Evolutionary conservation across 2,888 invertebrate species (phyloP), one percentile per base, ranked within the genome.

Genomic region (Podotricha telesiphe): DNA sequence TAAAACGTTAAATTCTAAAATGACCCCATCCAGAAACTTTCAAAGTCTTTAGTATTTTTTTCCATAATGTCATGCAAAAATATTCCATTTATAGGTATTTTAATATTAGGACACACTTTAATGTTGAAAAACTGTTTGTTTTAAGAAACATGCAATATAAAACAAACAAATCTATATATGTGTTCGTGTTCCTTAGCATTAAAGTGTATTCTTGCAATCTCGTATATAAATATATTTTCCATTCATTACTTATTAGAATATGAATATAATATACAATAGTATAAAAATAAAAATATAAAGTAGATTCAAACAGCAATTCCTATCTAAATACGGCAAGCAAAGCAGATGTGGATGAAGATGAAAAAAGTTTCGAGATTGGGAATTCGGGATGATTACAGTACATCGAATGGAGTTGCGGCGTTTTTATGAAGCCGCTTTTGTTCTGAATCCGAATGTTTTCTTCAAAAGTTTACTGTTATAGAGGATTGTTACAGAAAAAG

Each of bases 331-430:
- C 80, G 79, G 76, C 80, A 80, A 84, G 76, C 82, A 82, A 83
- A 89, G 86, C 91, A 91, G 92, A 91, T 91, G 91, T 86, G 88
- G 85, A 89, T 87, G 87, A 84, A 91, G 86, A 91, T 91, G 92
- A 92, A 92, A 92, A 92, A 92, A 91, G 88, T 92, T 91, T 85
- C 78, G 78, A 82, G 86, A 89, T 89, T 87, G 86, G 84, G 81
- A 88, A 87, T 87, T 84, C 85, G 78, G 86, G 87, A 92, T 91
- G 89, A 91, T 92, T 91, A 91, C 90, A 85, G 88, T 89, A 89
- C 89, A 86, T 79, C 82, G 85, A 91, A 91, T 90, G 86, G 85
- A 89, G 89, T 88, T 82, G 87, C 83, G 84, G 85, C 83, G 78
- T 88, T 91, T 89, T 91, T 91, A 91, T 90, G 87, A 87, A 89